Base-by-base conservation (phyloP, 2,113 vertebrate genomes). In the Aegypius monachus region DNA sequence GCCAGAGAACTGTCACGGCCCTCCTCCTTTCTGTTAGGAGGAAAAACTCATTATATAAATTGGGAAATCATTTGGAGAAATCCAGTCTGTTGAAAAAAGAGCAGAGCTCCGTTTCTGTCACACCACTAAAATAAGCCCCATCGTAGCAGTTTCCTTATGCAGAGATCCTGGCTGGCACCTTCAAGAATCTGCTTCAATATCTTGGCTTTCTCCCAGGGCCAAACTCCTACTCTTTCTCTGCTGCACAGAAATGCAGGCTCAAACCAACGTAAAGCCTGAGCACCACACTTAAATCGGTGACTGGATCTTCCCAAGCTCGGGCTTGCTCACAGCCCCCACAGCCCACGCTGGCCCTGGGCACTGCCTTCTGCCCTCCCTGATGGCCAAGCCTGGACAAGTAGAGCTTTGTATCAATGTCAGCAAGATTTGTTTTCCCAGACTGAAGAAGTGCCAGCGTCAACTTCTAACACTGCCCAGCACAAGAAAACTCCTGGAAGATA, bases 161-260 rank as follows among this genome's bases (percentile, higher is more conserved):
- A 75, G 73, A 78, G 61, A 86, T 94, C 52, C 91, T 95, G 94
- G 68, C 95, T 97, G 87, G 84, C 95, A 95, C 89, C 84, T 96
- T 45, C 81, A 58, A n/a, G 80, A 59, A 53, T 86, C 91, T 95
- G 91, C 63, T 70, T 62, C 83, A 45, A 0, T 56, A 48, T 68
- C 93, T 85, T 95, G 87, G 95, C 91, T 96, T 75, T 43, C 84
- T 85, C 73, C 95, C 91, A 87, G 61, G 84, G 11, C 66, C 1
- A 1, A 71, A 68, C 87, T 91, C 94, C 93, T 52, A 92, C 90
- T 85, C 50, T 18, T 14, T n/a, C 31, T 9, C n/a, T n/a, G 70
- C 81, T 56, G 72, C 66, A 11, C 47, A 52, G 83, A 40, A 25
- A 7, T 11, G 50, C 63, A 63, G 65, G n/a, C 63, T 91, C 18